Percentiles rank a stretch among this genome's conserved stretches.
Conservation (phyloP, 1,140 invertebrate species). For the Psilanteris sp. region DNA sequence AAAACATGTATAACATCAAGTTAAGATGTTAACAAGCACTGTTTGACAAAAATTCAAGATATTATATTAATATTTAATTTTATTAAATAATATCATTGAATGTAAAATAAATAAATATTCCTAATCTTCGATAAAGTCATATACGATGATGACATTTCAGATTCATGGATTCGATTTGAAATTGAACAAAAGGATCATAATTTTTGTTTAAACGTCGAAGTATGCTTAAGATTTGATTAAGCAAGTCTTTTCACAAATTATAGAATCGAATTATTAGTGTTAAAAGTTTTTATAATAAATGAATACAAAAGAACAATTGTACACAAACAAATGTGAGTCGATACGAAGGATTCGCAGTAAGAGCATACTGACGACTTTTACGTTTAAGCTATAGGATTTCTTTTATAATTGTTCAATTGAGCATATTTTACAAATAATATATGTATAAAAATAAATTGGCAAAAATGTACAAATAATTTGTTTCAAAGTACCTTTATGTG, state of each 20-base stretch:
- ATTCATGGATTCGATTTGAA: too few species aligned
- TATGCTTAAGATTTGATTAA: not conserved
- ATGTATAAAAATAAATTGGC: conserved; percentile 17
- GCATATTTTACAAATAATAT: conserved; percentile 7
- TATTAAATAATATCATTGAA: too few species aligned
- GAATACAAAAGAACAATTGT: conserved; percentile 6
- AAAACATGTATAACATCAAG: too few species aligned
- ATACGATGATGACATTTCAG: too few species aligned
- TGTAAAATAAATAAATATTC: too few species aligned
- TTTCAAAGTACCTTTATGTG: conserved; percentile 1
- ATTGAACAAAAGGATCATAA: too few species aligned
- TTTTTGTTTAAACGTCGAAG: too few species aligned
- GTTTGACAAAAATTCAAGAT: too few species aligned
- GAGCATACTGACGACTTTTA: too few species aligned
- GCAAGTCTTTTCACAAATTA: not conserved
- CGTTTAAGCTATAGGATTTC: conserved; percentile 7
- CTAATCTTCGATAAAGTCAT: too few species aligned
- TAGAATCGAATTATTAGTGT: conserved; percentile 9
- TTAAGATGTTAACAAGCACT: too few species aligned
- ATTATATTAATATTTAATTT: too few species aligned
- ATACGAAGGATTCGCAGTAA: not conserved
- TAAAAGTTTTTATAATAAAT: conserved; percentile 12
- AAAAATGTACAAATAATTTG: conserved; percentile 2
- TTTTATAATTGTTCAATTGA: conserved; percentile 18
- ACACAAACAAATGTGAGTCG: not conserved